Base-by-base conservation (phyloP, 2,113 vertebrate genomes). In the Epinephelus lanceolatus region DNA sequence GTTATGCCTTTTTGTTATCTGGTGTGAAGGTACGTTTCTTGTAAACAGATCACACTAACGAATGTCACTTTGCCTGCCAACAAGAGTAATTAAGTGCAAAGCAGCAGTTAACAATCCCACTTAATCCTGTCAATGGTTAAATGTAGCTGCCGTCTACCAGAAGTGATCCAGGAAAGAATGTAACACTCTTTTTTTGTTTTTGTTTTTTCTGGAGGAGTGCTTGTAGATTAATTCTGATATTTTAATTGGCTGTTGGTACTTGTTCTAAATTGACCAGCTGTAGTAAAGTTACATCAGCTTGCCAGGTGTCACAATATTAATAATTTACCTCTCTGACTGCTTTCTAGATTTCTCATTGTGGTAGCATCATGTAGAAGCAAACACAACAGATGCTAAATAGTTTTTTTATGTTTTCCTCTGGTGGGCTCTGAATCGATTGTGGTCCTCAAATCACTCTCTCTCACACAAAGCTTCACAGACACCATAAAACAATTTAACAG, bases 51-150 rank as follows among this genome's bases (percentile, higher is more conserved):
- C 10, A n/a, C 14, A 51, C 5, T 11, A 33, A 63, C 10, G 10
- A 67, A 40, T 11, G 5, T 19, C 37, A 18, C 53, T 75, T 72
- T 78, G 51, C 23, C 15, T 62, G 71, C 12, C 78, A 78, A 61
- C 49, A 63, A 18, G 2, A 11, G 45, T 57, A 70, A 87, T 80
- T 69, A 66, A 85, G 61, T 15, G 69, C 47, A 21, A 53, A 60
- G 1, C 71, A 51, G n/a, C 25, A 56, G 71, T 37, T 65, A 57
- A 42, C 30, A 74, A 74, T 79, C 80, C 66, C 5, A 57, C n/a
- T 49, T 88, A 81, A 71, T 80, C 78, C 59, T 57, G 14, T 81
- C 18, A 55, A 2, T 65, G 56, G 37, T 69, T 78, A 74, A 77
- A 63, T 67, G 70, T 30, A n/a, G 37, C 76, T 57, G 33, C 17